A percentile compares a stretch with the other conserved stretches of the same genome.
Conservation (phyloP, 2,888 invertebrate genomes). For the Hirtodrosophila trivittata region DNA sequence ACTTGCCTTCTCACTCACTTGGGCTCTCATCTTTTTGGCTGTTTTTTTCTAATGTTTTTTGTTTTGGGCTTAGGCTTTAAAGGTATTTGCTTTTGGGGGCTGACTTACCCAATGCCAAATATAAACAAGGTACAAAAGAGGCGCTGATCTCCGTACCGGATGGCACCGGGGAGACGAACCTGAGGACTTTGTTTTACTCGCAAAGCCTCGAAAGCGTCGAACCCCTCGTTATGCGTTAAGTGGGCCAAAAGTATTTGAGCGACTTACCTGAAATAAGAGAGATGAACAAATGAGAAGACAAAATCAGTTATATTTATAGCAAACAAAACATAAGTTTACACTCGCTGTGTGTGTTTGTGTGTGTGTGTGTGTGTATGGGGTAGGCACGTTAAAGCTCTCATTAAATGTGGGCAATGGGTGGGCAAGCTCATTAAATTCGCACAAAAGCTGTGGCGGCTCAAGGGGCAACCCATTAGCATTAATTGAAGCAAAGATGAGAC, state of each 20-base stretch:
- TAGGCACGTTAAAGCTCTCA: conserved; percentile 9
- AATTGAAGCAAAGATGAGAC: conserved; percentile 62
- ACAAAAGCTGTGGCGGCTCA: conserved; percentile 43
- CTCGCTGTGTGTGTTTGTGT: not conserved
- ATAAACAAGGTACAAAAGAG: conserved; percentile 30
- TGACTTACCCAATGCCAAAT: conserved; percentile 50
- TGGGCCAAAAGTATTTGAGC: conserved; percentile 51
- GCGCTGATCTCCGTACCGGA: conserved; percentile 37
- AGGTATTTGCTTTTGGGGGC: conserved; percentile 44
- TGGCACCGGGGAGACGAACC: not conserved
- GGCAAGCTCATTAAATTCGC: conserved; percentile 45
- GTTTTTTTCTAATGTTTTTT: not conserved
- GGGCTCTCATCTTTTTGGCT: not conserved
- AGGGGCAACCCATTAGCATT: conserved; percentile 59
- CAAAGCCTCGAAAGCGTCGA: conserved; percentile 29
- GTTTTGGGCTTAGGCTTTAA: conserved; percentile 25
- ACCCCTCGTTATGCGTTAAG: conserved; percentile 32
- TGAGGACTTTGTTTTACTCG: conserved; percentile 29
- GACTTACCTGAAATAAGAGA: conserved; percentile 69
- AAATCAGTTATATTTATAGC: conserved; percentile 65
- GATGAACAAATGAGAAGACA: conserved; percentile 33
- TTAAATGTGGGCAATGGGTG: conserved; percentile 33
- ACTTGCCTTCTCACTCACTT: not conserved
- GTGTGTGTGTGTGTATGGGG: not conserved
- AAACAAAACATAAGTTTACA: conserved; percentile 36